A percentile compares a stretch with the other conserved stretches of the same genome.
Conservation (phyloP, 2,797 vertebrate species). For the Gymnothorax javanicus region DNA sequence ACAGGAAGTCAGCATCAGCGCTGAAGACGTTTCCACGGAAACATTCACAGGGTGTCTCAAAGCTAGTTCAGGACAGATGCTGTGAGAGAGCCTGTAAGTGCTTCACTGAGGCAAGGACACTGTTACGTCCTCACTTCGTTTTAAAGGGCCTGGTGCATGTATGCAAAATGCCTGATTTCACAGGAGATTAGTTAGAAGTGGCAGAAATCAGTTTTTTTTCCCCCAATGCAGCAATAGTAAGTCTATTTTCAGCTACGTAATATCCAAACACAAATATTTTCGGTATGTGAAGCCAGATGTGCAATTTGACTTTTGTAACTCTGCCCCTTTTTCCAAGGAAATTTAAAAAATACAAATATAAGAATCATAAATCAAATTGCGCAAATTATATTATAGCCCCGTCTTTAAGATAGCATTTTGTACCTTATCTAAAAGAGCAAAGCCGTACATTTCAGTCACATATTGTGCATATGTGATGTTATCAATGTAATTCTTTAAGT, state of each 20-base stretch:
- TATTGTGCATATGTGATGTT: no score
- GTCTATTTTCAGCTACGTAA: not conserved
- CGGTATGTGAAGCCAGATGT: not conserved
- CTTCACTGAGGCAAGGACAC: conserved; percentile 18
- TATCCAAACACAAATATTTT: not conserved
- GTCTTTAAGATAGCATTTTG: no score
- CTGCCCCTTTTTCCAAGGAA: not conserved
- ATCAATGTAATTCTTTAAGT: no score
- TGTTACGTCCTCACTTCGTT: not conserved
- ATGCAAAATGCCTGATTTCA: not conserved
- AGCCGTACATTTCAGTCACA: not conserved
- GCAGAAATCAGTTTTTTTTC: not conserved
- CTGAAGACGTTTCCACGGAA: conserved; percentile 68
- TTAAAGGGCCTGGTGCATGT: not conserved
- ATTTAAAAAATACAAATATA: not conserved
- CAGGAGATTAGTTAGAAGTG: not conserved
- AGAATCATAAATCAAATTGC: no score
- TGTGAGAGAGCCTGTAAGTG: conserved; percentile 20
- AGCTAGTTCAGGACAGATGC: conserved; percentile 40
- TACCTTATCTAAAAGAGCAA: not conserved
- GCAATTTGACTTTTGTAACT: not conserved
- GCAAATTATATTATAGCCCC: no score
- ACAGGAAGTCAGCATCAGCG: conserved; percentile 62
- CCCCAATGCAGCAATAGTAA: not conserved
- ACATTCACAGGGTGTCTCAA: conserved; percentile 65